Evolutionary conservation across 2,888 invertebrate species (phyloP), one percentile per base, ranked within the genome.

Genomic region (Cryptus viduatorius): DNA sequence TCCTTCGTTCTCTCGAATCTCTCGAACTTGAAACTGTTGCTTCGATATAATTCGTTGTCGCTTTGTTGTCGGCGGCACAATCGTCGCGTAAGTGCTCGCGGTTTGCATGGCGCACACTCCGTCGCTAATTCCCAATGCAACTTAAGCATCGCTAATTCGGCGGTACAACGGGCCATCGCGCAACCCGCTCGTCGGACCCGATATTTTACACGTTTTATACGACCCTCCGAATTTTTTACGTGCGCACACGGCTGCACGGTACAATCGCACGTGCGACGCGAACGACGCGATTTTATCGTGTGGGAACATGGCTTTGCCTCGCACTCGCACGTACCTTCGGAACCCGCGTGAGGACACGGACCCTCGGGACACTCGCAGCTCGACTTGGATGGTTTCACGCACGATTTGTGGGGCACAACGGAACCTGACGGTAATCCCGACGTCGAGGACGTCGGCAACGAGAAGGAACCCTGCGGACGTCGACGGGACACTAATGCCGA

Each of bases 11-110:
- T 95, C 90, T 97, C 96, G 92, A 97, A 97, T 79, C 97, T 95
- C 94, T 97, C 97, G 93, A 97, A 97, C 94, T 97, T 97, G 95
- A 97, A 97, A 94, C 97, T 97, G 94, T 97, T 97, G 88, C 97
- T 97, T 89, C 97, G 96, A 92, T 97, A 97, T 82, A 97, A 95
- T 94, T 97, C 97, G 95, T 97, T 97, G 95, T 97, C 97, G 88
- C 96, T 96, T 14, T 96, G 94, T 71, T 95, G 95, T 80, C 96
- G 95, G 87, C 97, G 96, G 93, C 97, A 97, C 90, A 97, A 95
- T 65, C 97, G 95, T 80, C 97, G 95, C 3, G 97, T 96, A 87
- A 97, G 94, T 4, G 94, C 95, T 56, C 95, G 93, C 56, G 95
- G 95, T 89, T 94, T 94, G 91, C 95, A 95, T 75, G 95, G 94